These are phyloP conservation scores for Sternarchorhynchus goeldii DNA, from an alignment of 2,797 vertebrate genomes.

Conservation along the genomic window DNA sequence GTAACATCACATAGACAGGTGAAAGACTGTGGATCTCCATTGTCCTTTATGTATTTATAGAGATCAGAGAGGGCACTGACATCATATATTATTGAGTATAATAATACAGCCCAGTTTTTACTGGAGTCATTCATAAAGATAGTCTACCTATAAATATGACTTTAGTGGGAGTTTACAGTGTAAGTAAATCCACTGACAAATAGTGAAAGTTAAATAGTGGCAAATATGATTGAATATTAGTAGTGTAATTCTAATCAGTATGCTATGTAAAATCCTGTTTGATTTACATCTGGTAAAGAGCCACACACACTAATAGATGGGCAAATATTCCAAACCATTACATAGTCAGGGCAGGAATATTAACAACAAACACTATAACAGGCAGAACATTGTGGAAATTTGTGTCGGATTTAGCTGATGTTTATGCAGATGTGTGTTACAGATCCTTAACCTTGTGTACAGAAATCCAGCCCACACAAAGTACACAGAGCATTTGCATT, in stretches of 20 bases:
- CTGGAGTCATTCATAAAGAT: slow-evolving; percentile 5
- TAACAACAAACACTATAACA: slow-evolving; percentile 4
- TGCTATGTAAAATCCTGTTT: background rate
- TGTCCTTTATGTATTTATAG: background rate
- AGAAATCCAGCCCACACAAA: slow-evolving; percentile 33
- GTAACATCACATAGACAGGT: slow-evolving; percentile 22
- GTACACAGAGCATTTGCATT: slow-evolving; percentile 62
- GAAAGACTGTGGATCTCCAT: slow-evolving; percentile 22
- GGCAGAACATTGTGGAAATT: slow-evolving; percentile 10
- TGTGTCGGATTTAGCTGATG: slow-evolving; percentile 28
- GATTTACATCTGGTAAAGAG: background rate
- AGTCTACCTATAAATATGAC: background rate
- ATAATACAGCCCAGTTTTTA: background rate
- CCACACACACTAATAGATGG: background rate
- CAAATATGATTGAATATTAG: no score
- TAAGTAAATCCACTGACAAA: background rate
- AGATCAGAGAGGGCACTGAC: background rate
- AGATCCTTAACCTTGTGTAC: slow-evolving; percentile 35
- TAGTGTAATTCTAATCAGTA: background rate
- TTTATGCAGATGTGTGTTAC: slow-evolving; percentile 4
- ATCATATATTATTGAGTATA: slow-evolving; percentile 10
- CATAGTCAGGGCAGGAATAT: background rate
- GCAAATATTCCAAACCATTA: background rate
- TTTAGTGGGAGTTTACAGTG: background rate
- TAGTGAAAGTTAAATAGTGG: background rate